phyloP scores from a whole-genome alignment of 53 echinoderm and acorn worm species.

The Zoroaster sp. region DNA sequence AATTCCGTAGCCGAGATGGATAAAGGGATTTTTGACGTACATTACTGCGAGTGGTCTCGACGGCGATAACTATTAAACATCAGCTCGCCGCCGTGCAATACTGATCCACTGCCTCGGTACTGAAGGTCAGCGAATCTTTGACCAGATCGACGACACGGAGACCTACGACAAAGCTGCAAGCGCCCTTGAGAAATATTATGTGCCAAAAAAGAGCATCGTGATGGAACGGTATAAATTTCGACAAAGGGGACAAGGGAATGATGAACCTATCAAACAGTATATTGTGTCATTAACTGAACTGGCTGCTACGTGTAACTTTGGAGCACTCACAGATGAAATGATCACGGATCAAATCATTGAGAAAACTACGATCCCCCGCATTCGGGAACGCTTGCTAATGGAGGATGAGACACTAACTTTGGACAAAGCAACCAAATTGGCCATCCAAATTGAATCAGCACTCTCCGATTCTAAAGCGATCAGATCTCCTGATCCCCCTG shows the following conservation, averaged over 20 bases:
- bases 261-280: conserved; percentile 42
- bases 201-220: conserved; percentile 51
- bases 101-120: neutral
- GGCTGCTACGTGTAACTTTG: conserved; percentile 46
- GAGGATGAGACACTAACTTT: conserved; percentile 32
- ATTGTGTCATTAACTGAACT: conserved; percentile 51
- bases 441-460: conserved; percentile 18
- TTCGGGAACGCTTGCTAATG: conserved; percentile 34
- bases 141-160: neutral
- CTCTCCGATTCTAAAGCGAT: conserved; percentile 23
- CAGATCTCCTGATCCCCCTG: neutral
- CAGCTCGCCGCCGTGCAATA: neutral
- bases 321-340: conserved; percentile 45
- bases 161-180: neutral
- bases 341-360: conserved; percentile 64
- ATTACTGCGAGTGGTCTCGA: neutral
- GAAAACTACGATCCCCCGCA: conserved; percentile 18
- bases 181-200: conserved; percentile 27
- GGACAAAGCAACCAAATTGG: neutral
- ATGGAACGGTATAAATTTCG: conserved; percentile 62
- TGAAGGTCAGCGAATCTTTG: neutral
- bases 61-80: neutral
- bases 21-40: neutral
- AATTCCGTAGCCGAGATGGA: neutral
- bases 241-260: conserved; percentile 38